Conservation (phyloP, 1,140 invertebrate species). For the Drosophila miranda region DNA sequence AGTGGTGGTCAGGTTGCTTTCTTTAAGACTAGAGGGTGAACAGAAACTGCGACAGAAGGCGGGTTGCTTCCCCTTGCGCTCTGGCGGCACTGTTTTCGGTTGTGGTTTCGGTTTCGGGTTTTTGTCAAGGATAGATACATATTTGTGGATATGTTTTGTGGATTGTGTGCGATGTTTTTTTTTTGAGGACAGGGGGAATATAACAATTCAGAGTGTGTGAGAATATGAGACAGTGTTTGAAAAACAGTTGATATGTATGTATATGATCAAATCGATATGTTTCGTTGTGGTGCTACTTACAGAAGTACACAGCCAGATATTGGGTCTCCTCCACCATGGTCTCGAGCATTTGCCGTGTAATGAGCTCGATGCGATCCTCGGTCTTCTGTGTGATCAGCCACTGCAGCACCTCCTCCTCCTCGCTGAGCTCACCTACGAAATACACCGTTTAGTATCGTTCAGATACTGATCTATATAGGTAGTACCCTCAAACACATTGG, state of each 20-base stretch:
- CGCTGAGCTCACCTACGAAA: slow-evolving; percentile 87
- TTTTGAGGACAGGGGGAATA: slow-evolving; percentile 34
- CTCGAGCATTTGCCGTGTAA: slow-evolving; percentile 96
- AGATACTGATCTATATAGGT: neutral
- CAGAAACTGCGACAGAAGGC: slow-evolving; percentile 82
- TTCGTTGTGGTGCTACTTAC: slow-evolving; percentile 84
- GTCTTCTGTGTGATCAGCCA: slow-evolving; percentile 97
- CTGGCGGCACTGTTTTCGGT: slow-evolving; percentile 62
- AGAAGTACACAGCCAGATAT: slow-evolving; percentile 96
- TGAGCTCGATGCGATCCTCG: slow-evolving; percentile 95
- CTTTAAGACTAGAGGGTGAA: slow-evolving; percentile 71
- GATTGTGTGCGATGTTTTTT: slow-evolving; percentile 41
- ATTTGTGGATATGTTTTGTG: slow-evolving; percentile 28
- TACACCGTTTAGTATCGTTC: neutral
- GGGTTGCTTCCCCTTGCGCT: slow-evolving; percentile 77
- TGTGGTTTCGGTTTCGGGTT: slow-evolving; percentile 3
- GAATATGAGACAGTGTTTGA: slow-evolving; percentile 41
- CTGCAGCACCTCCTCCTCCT: slow-evolving; percentile 96
- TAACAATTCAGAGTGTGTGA: slow-evolving; percentile 59
- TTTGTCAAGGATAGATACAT: slow-evolving; percentile 1
- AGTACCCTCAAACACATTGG: slow-evolving; percentile 94
- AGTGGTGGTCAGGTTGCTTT: slow-evolving; percentile 72
- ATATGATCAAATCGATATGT: neutral
- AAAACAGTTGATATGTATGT: neutral
- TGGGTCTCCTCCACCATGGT: slow-evolving; percentile 95